These are phyloP conservation scores for Chaetogeoica ovagalla DNA, from an alignment of 2,888 invertebrate genomes.

Conservation along the genomic window DNA sequence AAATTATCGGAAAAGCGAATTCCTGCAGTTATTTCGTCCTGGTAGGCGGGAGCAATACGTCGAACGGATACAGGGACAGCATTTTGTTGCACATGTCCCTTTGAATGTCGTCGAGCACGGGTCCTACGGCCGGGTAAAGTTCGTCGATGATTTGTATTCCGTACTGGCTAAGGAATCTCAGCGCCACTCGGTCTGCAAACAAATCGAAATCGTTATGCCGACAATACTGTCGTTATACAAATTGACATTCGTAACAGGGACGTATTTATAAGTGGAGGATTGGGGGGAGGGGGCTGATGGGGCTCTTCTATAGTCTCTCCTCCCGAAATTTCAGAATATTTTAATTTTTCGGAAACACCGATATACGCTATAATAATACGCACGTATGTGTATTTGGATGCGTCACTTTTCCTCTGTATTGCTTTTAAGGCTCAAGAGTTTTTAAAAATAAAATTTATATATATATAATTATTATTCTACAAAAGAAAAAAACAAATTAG, in stretches of 20 bases:
- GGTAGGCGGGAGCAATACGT: slow-evolving; percentile 38
- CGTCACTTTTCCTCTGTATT: neutral
- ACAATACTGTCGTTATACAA: too few relatives aligned
- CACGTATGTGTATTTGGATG: neutral
- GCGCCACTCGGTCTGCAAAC: slow-evolving; percentile 34
- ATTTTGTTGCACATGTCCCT: slow-evolving; percentile 41
- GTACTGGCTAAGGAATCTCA: slow-evolving; percentile 38
- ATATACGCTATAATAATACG: neutral
- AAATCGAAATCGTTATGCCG: neutral
- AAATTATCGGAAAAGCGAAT: too few relatives aligned
- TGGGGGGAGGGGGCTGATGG: too few relatives aligned
- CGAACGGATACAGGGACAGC: slow-evolving; percentile 23
- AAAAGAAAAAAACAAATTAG: neutral
- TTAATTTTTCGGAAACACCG: neutral
- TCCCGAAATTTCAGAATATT: too few relatives aligned
- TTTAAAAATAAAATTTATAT: neutral
- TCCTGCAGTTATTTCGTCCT: neutral
- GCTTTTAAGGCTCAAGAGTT: neutral
- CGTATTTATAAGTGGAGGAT: too few relatives aligned
- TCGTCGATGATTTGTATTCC: slow-evolving; percentile 21
- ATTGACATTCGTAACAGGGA: too few relatives aligned
- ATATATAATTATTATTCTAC: neutral
- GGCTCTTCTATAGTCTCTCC: too few relatives aligned
- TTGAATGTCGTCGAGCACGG: slow-evolving; percentile 32
- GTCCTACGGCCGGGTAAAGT: slow-evolving; percentile 40